A percentile compares a stretch with the other conserved stretches of the same genome.
Conservation (phyloP, 1,140 invertebrate genomes). For the Homalodisca vitripennis region DNA sequence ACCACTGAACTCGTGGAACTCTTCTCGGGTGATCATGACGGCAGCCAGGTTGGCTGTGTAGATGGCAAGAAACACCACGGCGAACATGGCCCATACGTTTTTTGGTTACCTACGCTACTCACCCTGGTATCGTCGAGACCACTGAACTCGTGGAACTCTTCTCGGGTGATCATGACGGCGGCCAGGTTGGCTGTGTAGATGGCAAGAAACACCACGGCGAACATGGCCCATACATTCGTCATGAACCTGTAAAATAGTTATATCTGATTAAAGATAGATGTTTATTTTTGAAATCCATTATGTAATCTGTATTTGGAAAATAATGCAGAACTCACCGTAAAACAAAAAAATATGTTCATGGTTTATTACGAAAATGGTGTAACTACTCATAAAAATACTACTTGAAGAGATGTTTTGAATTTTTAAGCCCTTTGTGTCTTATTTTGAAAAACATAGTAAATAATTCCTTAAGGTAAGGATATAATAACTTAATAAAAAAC, state of each 20-base stretch:
- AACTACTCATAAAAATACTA: no score
- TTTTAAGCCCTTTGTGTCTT: no score
- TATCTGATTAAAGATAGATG: neutral
- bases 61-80: constrained; percentile 90
- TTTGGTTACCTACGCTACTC: no score
- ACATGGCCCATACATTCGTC: constrained; percentile 98
- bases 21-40: constrained; percentile 99
- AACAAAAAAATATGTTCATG: no score
- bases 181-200: constrained; percentile 97
- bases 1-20: constrained; percentile 95
- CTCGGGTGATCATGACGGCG: constrained; percentile 99
- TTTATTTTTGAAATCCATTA: neutral
- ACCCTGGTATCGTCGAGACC: constrained; percentile 85
- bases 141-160: constrained; percentile 93
- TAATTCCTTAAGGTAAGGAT: no score
- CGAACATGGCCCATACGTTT: constrained; percentile 99
- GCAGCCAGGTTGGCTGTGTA: constrained; percentile 97
- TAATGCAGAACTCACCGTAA: no score
- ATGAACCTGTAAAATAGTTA: constrained; percentile 67
- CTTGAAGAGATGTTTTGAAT: no score
- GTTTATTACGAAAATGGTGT: no score
- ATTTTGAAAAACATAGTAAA: no score
- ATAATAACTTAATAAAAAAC: no score
- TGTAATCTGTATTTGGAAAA: no score
- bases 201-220: constrained; percentile 92